Conservation (phyloP, 92 coral and sea anemone species). For the Epizoanthus rinbou region DNA sequence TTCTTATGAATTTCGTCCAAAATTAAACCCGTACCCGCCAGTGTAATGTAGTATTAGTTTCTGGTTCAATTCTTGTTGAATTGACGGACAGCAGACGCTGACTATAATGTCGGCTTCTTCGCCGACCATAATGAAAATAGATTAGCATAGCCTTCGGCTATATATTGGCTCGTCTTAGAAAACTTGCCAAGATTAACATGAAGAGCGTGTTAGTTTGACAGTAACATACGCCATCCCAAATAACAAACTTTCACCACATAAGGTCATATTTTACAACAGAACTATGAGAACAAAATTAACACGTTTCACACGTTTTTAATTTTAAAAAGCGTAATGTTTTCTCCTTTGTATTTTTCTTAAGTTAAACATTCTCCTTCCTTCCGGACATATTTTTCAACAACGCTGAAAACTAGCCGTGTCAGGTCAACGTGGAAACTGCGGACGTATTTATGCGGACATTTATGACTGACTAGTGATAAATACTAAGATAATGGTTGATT, state of each 20-base stretch:
- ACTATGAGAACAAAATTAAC: background rate
- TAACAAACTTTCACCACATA: background rate
- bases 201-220: background rate
- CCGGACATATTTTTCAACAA: conserved; percentile 15
- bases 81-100: background rate
- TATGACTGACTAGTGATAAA: background rate
- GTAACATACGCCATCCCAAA: background rate
- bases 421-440: conserved; percentile 5
- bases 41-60: background rate
- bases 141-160: conserved; percentile 13
- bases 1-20: background rate
- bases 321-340: background rate
- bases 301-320: background rate
- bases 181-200: background rate
- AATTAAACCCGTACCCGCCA: background rate
- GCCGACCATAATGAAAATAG: conserved; percentile 2
- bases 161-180: background rate
- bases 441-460: background rate
- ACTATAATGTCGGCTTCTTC: background rate
- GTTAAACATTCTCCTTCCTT: conserved; percentile 2
- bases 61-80: conserved; percentile 22
- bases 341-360: conserved; percentile 1
- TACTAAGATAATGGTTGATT: background rate
- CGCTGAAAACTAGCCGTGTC: conserved; percentile 15
- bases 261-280: background rate